Evolutionary conservation across 2,888 invertebrate genomes (phyloP).

Genomic region (Hydraecia micacea): DNA sequence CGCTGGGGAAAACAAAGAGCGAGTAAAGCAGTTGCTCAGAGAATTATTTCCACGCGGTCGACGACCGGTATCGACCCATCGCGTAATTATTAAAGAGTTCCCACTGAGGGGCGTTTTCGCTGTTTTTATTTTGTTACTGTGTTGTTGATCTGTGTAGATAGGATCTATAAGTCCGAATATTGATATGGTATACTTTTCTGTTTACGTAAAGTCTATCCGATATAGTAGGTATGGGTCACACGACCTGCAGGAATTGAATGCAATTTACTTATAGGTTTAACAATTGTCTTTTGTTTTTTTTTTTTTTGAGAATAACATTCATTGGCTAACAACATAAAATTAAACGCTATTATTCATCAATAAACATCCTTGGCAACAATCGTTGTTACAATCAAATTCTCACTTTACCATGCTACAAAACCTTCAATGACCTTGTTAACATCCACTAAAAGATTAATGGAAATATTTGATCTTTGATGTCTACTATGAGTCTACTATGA

Average conservation of each 20-base stretch:
- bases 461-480: not conserved
- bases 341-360: too few species aligned
- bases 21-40: conserved; percentile 54
- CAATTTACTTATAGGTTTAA: not conserved
- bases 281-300: too few species aligned
- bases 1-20: conserved; percentile 52
- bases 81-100: conserved; percentile 75
- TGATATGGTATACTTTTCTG: not conserved
- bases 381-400: not conserved
- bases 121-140: conserved; percentile 38
- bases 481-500: too few species aligned
- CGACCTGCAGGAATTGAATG: not conserved
- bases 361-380: not conserved
- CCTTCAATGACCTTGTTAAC: not conserved
- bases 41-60: conserved; percentile 69
- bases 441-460: not conserved
- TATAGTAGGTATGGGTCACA: too few species aligned
- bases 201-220: not conserved
- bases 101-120: conserved; percentile 37
- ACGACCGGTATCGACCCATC: conserved; percentile 70
- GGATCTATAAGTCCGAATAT: not conserved
- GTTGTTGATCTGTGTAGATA: not conserved
- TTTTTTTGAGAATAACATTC: not conserved
- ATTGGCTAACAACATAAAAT: not conserved
- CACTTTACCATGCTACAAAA: not conserved